Base-by-base conservation (phyloP, 1,140 invertebrate genomes). In the Bombus ignitus region DNA sequence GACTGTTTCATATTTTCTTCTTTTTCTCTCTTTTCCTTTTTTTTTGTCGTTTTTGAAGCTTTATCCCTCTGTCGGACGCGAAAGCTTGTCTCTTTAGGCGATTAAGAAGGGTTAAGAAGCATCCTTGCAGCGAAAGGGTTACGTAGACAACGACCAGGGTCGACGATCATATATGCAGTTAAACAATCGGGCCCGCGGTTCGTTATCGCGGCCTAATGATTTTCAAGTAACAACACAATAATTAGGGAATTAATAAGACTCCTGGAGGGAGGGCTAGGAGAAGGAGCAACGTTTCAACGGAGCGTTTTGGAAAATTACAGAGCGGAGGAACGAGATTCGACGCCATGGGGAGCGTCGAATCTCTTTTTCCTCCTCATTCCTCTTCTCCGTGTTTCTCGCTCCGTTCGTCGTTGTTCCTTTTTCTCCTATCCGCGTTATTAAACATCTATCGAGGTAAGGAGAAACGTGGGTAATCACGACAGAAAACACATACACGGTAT, bases 121-220 rank as follows among this genome's bases (percentile, higher is more conserved):
- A 42, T 57, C 35, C 22, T 28, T 47, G n/a, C n/a, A 82, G 71
- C 9, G 72, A 57, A 81, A 74, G 65, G 70, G 28, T 81, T 81
- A 47, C 28, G 59, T 25, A 35, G 78, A 89, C 87, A 89, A 90
- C 81, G 78, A 87, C 72, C 83, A 81, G 87, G 91, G 88, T 90
- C 80, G 89, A 89, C 84, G 85, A 89, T 91, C 86, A 71, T 92
- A 92, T 91, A 92, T 92, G 92, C 91, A 92, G 91, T 92, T 92
- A 92, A 92, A 92, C 91, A 91, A 92, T 92, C 84, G 88, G 82
- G 81, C 68, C 39, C 83, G 39, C 68, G 84, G 42, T 25, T 37
- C 42, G 37, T 70, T 18, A 42, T 65, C 85, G 53, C 57, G 85
- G 62, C 22, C 65, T 71, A 82, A 83, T 35, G 70, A 83, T 47